Conservation (phyloP, 2,113 vertebrate genomes). For the Paramormyrops kingsleyae region DNA sequence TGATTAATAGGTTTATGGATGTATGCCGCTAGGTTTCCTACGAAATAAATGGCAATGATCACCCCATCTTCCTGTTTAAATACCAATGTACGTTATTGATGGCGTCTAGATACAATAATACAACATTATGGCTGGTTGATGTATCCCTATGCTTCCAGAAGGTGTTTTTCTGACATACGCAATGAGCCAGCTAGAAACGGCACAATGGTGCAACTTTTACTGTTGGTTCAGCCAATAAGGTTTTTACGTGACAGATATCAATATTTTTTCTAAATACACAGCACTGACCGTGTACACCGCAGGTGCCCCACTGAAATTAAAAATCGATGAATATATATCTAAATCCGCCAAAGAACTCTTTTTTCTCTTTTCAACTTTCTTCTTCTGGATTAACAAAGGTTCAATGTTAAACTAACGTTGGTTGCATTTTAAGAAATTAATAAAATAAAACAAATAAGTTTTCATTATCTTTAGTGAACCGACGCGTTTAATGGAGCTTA, state of each 20-base stretch:
- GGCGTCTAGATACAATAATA: background rate
- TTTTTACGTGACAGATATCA: background rate
- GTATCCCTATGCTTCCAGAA: slow-evolving; percentile 12
- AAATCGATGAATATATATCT: background rate
- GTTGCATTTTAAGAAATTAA: background rate
- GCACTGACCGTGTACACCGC: background rate
- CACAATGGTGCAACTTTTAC: background rate
- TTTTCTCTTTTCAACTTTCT: background rate
- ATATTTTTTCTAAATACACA: background rate
- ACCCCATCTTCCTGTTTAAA: background rate
- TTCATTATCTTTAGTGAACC: background rate
- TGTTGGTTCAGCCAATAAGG: background rate
- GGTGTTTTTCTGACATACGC: background rate
- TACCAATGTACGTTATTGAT: background rate
- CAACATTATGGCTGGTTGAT: slow-evolving; percentile 2
- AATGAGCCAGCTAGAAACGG: background rate
- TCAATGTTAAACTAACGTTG: background rate
- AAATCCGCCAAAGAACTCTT: background rate
- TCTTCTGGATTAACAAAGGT: background rate
- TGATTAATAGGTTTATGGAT: background rate
- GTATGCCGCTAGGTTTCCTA: background rate
- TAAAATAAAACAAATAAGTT: background rate
- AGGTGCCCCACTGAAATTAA: background rate
- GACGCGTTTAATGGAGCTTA: background rate
- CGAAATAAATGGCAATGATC: background rate